Conservation (phyloP, 2,113 vertebrate genomes). For the Pica pica region DNA sequence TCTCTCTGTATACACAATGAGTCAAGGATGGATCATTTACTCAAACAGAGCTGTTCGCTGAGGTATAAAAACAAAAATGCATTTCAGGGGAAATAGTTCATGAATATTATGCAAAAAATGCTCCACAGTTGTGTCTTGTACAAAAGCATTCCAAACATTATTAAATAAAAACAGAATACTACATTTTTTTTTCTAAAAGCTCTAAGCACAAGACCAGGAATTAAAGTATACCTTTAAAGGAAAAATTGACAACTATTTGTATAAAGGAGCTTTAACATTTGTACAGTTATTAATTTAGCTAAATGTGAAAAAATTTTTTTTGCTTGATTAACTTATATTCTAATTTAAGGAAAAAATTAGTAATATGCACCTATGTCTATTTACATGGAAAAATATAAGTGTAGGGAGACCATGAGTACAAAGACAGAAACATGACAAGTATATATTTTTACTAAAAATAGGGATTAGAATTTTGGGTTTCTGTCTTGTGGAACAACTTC, state of each 20-base stretch:
- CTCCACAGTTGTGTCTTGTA: background rate
- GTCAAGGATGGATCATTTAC: constrained; percentile 70
- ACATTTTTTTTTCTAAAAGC: background rate
- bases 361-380: background rate
- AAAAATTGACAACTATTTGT: background rate
- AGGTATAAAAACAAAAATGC: constrained; percentile 67
- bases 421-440: background rate
- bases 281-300: background rate
- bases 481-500: background rate
- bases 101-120: constrained; percentile 23
- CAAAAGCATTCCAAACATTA: constrained; percentile 11
- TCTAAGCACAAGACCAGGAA: background rate
- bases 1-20: constrained; percentile 57
- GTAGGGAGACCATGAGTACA: background rate
- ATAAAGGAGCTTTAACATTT: background rate
- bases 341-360: background rate
- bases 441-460: background rate
- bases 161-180: constrained; percentile 3
- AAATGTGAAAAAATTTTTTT: background rate
- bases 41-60: constrained; percentile 59
- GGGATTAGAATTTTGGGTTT: background rate
- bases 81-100: constrained; percentile 53
- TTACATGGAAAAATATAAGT: background rate
- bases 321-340: background rate
- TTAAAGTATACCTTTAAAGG: background rate